phyloP scores from a whole-genome alignment of 2,888 invertebrate genomes.

The Sphecodes monilicornis region DNA sequence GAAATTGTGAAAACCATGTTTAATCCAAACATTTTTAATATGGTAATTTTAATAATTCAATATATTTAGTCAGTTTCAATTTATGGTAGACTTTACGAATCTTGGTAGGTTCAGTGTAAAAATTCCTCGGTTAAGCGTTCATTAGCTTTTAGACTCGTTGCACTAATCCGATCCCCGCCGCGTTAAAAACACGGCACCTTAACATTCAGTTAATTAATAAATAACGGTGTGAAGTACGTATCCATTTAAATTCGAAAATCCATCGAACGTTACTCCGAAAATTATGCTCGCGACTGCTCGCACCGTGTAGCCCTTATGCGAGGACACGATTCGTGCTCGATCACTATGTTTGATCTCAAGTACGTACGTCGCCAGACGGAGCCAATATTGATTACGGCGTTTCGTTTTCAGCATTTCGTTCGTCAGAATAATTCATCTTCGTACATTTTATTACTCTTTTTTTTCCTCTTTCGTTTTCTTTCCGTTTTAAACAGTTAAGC shows the following conservation, averaged over 20 bases:
- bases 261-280: constrained; percentile 7
- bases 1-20: too few species aligned
- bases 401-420: neutral
- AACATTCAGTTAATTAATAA: constrained; percentile 14
- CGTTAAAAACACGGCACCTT: neutral
- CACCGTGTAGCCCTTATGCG: neutral
- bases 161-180: neutral
- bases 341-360: neutral
- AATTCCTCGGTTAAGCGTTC: neutral
- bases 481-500: constrained; percentile 33
- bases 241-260: constrained; percentile 11
- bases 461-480: neutral
- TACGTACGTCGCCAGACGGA: constrained; percentile 17
- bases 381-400: neutral
- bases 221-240: constrained; percentile 10
- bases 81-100: too few species aligned
- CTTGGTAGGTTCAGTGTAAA: neutral
- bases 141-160: neutral
- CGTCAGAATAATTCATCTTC: neutral
- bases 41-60: too few species aligned
- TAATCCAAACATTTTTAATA: too few species aligned
- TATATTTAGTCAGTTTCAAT: too few species aligned
- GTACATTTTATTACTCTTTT: neutral
- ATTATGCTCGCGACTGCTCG: neutral
- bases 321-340: neutral